Evolutionary conservation across 2,888 invertebrate genomes (phyloP).

Genomic region (Eledone cirrhosa): DNA sequence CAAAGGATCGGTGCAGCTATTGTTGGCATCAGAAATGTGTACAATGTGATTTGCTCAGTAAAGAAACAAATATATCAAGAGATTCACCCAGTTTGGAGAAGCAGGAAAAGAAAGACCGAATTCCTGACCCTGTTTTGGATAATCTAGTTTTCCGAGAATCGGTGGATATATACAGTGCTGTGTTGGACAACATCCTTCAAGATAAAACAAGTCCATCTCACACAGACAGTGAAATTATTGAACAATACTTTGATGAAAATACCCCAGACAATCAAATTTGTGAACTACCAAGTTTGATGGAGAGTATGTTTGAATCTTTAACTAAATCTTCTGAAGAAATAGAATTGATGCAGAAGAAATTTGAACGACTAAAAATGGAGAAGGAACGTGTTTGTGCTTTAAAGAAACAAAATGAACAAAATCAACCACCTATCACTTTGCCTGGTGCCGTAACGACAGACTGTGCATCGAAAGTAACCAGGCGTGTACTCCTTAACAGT

Average conservation of each 20-base stretch:
- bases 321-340: slow-evolving; percentile 10
- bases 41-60: neutral
- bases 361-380: slow-evolving; percentile 8
- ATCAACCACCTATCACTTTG: neutral
- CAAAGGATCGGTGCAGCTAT: slow-evolving; percentile 1
- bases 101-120: neutral
- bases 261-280: neutral
- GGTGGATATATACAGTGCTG: slow-evolving; percentile 1
- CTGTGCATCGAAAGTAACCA: too few relatives aligned
- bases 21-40: slow-evolving; percentile 8
- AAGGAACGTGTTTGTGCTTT: slow-evolving; percentile 3
- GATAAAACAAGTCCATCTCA: neutral
- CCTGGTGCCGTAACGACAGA: neutral
- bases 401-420: neutral
- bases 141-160: neutral
- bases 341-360: neutral
- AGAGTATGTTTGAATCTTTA: slow-evolving; percentile 1
- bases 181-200: slow-evolving; percentile 6
- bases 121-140: slow-evolving; percentile 15
- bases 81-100: neutral
- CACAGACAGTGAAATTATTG: neutral
- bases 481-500: too few relatives aligned
- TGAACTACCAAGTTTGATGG: slow-evolving; percentile 3
- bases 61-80: neutral
- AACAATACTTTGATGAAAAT: neutral